Evolutionary conservation across 1,140 invertebrate genomes (phyloP).

Genomic region (Thrips palmi): DNA sequence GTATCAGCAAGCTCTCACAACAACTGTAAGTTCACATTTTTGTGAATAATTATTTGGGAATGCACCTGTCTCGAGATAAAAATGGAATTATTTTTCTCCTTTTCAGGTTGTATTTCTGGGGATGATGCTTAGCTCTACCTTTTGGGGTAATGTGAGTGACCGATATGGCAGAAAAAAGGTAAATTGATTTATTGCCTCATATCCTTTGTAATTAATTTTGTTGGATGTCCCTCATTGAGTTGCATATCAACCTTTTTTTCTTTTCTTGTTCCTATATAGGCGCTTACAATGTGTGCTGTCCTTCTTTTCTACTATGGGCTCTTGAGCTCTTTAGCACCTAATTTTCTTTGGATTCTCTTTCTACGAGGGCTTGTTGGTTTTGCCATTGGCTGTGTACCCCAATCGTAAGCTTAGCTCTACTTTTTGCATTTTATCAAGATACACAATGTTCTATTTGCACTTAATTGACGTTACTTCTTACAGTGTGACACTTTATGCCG

Average conservation of each 20-base stretch:
- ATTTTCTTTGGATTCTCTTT: constrained; percentile 77
- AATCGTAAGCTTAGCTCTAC: constrained; percentile 64
- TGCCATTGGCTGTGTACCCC: constrained; percentile 89
- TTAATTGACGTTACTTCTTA: constrained; percentile 16
- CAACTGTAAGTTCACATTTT: constrained; percentile 40
- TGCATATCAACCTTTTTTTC: constrained; percentile 6
- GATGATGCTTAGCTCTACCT: constrained; percentile 92
- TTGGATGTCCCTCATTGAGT: constrained; percentile 7
- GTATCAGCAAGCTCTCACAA: constrained; percentile 55
- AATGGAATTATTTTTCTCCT: constrained; percentile 13
- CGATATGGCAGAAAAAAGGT: constrained; percentile 80
- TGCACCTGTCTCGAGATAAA: neutral
- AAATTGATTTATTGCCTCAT: constrained; percentile 17
- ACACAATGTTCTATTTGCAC: constrained; percentile 5
- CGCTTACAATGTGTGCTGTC: constrained; percentile 69
- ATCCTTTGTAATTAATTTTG: constrained; percentile 11
- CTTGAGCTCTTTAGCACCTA: constrained; percentile 76
- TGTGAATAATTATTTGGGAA: constrained; percentile 3
- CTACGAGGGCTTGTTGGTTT: constrained; percentile 84
- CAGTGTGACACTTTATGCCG: constrained; percentile 90
- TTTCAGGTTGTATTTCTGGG: constrained; percentile 79
- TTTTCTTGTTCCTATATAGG: constrained; percentile 31
- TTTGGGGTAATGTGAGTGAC: constrained; percentile 91
- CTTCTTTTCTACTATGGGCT: constrained; percentile 83
- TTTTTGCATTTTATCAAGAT: constrained; percentile 9